A percentile compares a stretch with the other conserved stretches of the same genome.
phyloP scores from a whole-genome alignment of 1,140 invertebrate genomes.

The Ips typographus region DNA sequence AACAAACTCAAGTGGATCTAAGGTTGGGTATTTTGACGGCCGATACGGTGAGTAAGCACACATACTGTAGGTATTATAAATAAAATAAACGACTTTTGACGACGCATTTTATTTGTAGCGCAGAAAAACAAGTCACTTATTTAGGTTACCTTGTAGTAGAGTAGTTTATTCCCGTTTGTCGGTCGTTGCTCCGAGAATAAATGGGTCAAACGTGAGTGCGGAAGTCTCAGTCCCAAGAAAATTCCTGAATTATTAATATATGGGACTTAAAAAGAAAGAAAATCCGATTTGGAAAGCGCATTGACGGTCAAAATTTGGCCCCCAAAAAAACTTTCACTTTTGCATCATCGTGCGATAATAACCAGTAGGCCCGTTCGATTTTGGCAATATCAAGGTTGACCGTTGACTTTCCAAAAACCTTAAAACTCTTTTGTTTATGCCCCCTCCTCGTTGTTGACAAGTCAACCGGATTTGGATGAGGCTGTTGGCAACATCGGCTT shows the following conservation, averaged over 20 bases:
- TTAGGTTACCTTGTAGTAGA: conserved; percentile 16
- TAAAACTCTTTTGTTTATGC: no score
- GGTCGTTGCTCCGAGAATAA: conserved; percentile 22
- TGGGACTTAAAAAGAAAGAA: not conserved
- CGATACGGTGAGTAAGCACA: no score
- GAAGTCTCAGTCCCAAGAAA: not conserved
- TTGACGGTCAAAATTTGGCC: not conserved
- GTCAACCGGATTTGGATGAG: not conserved
- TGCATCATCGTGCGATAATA: conserved; percentile 6
- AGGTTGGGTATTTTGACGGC: no score
- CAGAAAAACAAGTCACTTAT: conserved; percentile 4
- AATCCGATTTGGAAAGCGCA: not conserved
- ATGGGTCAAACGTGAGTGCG: conserved; percentile 14
- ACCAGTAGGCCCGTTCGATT: not conserved
- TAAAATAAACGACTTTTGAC: no score
- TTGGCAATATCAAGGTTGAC: conserved; percentile 35
- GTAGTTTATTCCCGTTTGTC: conserved; percentile 21
- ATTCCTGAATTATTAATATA: not conserved
- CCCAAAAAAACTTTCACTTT: conserved; percentile 22
- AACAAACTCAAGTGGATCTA: no score
- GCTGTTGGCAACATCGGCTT: not conserved
- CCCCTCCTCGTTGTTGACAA: not conserved
- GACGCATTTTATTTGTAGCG: no score
- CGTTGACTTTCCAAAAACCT: conserved; percentile 26
- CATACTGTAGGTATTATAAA: no score